These are phyloP conservation scores for Montipora capricornis DNA, from an alignment of 64 coral and sea anemone genomes.

Conservation along the genomic window DNA sequence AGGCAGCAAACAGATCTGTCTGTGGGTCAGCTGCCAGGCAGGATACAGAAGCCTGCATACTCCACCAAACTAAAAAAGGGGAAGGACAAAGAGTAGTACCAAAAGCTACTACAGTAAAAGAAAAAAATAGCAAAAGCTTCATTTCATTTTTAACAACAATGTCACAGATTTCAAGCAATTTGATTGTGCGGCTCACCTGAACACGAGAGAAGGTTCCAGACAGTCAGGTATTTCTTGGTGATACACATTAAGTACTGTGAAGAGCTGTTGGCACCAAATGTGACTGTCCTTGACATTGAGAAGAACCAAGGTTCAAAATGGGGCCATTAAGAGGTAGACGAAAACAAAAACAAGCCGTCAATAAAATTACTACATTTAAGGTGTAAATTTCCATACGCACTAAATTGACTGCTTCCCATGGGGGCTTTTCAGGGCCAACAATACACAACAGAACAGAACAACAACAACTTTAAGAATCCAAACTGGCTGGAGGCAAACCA, in stretches of 20 bases:
- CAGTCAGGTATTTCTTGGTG: slow-evolving; percentile 64
- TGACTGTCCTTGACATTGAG: slow-evolving; percentile 21
- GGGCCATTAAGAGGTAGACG: neutral
- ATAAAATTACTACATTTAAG: neutral
- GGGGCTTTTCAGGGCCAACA: no score
- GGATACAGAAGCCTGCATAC: slow-evolving; percentile 52
- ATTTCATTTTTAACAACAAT: neutral
- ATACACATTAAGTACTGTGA: slow-evolving; percentile 63
- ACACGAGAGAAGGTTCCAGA: slow-evolving; percentile 78
- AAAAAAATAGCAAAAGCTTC: neutral
- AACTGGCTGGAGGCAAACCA: no score
- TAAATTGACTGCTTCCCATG: no score
- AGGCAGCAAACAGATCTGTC: slow-evolving; percentile 57
- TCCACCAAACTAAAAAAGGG: slow-evolving; percentile 74
- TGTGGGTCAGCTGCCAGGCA: slow-evolving; percentile 58
- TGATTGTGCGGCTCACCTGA: slow-evolving; percentile 32
- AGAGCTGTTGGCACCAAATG: slow-evolving; percentile 66
- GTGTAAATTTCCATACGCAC: no score
- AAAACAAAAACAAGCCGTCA: neutral
- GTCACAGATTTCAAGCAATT: neutral
- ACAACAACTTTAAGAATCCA: no score
- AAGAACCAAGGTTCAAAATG: neutral
- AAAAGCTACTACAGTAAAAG: neutral
- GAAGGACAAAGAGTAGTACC: neutral
- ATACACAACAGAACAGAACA: no score